A percentile compares a stretch with the other conserved stretches of the same genome.
Evolutionary conservation across 2,113 vertebrate species (phyloP).

Genomic region (Ammodytes marinus): DNA sequence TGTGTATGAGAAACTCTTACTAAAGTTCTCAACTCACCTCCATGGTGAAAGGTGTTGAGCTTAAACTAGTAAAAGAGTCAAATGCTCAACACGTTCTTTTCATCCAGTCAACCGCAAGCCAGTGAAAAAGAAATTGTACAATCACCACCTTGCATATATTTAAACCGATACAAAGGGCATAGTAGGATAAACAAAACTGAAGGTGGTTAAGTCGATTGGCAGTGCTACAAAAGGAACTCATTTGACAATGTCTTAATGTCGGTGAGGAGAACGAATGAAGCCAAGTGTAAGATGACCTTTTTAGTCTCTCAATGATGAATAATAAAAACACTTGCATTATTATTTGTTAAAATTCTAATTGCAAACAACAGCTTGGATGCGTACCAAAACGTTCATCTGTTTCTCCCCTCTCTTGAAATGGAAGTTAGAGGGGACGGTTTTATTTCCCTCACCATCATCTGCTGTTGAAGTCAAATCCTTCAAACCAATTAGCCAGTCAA

Average conservation of each 20-base stretch:
- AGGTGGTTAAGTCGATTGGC: not conserved
- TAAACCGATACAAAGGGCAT: not conserved
- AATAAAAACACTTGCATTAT: not conserved
- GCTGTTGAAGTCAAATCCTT: not conserved
- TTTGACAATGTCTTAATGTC: constrained; percentile 65
- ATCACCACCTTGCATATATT: constrained; percentile 54
- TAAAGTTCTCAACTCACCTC: constrained; percentile 77
- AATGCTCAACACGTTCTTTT: constrained; percentile 77
- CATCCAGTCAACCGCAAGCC: constrained; percentile 74
- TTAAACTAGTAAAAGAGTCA: constrained; percentile 53
- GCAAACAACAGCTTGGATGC: constrained; percentile 2
- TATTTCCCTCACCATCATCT: constrained; percentile 11
- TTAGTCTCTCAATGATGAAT: not conserved
- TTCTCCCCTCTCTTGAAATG: not conserved
- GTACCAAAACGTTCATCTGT: not conserved
- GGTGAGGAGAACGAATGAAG: constrained; percentile 44
- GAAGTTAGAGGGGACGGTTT: not conserved
- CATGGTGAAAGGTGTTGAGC: constrained; percentile 45
- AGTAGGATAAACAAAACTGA: not conserved
- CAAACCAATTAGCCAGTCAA: constrained; percentile 11
- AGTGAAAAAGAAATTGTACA: constrained; percentile 66
- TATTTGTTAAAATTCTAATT: not conserved
- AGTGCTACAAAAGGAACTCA: constrained; percentile 48
- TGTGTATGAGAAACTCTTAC: not conserved
- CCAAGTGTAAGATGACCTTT: constrained; percentile 13